Evolutionary conservation across 2,797 vertebrate genomes (phyloP).

Genomic region (Salarias fasciatus): DNA sequence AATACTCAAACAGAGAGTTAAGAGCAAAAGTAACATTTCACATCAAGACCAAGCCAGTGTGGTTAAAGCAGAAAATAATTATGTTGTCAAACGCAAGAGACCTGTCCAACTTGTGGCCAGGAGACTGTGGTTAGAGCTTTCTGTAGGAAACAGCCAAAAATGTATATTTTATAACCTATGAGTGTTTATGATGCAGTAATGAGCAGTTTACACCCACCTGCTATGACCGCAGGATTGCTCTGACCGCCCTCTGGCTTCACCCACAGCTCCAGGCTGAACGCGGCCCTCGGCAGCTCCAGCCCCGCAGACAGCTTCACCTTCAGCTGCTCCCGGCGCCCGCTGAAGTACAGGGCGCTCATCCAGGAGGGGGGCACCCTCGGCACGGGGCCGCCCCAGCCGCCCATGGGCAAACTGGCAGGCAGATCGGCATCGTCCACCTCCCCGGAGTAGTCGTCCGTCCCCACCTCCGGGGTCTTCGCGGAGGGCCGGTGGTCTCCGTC

Average conservation of each 20-base stretch:
- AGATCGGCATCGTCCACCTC: constrained; percentile 70
- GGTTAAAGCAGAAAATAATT: not conserved
- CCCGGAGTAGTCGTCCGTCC: constrained; percentile 65
- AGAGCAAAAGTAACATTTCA: no score
- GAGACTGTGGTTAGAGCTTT: not conserved
- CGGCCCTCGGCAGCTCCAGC: constrained; percentile 84
- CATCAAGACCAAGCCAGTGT: not conserved
- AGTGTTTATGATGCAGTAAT: not conserved
- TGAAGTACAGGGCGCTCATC: constrained; percentile 89
- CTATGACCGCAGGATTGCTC: constrained; percentile 90
- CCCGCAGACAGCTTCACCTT: constrained; percentile 80
- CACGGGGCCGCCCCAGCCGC: constrained; percentile 63
- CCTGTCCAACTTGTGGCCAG: not conserved
- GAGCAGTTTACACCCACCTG: constrained; percentile 85
- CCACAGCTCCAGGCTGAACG: constrained; percentile 93
- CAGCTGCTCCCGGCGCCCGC: constrained; percentile 86
- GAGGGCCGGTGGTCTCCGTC: constrained; percentile 40
- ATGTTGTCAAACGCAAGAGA: not conserved
- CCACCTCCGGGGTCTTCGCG: constrained; percentile 31
- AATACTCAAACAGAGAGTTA: no score
- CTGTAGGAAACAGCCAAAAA: not conserved
- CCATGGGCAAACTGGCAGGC: constrained; percentile 22
- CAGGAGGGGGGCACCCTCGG: constrained; percentile 70
- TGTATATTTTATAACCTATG: not conserved
- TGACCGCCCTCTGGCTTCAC: constrained; percentile 94